These are phyloP conservation scores for Drosophila kohkoa DNA, from an alignment of 1,140 invertebrate species.

Conservation along the genomic window DNA sequence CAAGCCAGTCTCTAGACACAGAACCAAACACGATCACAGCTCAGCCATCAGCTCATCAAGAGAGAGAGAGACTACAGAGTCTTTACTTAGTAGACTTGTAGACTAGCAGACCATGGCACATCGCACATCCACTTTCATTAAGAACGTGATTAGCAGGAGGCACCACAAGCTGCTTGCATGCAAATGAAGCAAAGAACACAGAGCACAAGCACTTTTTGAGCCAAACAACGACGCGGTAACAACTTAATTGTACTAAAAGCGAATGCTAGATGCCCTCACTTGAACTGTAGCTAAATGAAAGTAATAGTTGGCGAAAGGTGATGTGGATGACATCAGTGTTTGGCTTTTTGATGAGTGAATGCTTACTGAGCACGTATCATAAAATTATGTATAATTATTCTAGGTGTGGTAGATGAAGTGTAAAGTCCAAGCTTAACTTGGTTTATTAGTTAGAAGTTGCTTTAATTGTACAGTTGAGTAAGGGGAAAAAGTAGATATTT, in stretches of 20 bases:
- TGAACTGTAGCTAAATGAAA: not conserved
- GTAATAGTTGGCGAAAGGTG: not conserved
- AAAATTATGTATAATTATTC: not conserved
- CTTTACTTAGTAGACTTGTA: slow-evolving; percentile 12
- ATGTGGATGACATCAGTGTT: not conserved
- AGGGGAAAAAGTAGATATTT: no score
- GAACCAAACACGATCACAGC: slow-evolving; percentile 28
- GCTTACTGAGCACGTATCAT: not conserved
- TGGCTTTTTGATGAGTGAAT: not conserved
- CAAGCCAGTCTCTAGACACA: slow-evolving; percentile 18
- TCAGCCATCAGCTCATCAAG: slow-evolving; percentile 9
- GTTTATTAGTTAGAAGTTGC: not conserved
- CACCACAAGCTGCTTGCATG: slow-evolving; percentile 61
- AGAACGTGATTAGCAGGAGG: slow-evolving; percentile 76
- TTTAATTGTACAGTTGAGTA: no score
- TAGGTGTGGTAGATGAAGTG: not conserved
- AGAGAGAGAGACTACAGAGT: not conserved
- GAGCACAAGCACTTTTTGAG: no score
- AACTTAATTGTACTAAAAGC: not conserved
- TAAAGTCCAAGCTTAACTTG: no score
- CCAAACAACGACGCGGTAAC: slow-evolving; percentile 18
- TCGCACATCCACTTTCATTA: slow-evolving; percentile 75
- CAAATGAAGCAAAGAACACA: slow-evolving; percentile 58
- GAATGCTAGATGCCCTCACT: slow-evolving; percentile 19
- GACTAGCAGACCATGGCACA: slow-evolving; percentile 19